A percentile compares a stretch with the other conserved stretches of the same genome.
Conservation (phyloP, 1,140 invertebrate genomes). For the Aphelenchoides fujianensis region DNA sequence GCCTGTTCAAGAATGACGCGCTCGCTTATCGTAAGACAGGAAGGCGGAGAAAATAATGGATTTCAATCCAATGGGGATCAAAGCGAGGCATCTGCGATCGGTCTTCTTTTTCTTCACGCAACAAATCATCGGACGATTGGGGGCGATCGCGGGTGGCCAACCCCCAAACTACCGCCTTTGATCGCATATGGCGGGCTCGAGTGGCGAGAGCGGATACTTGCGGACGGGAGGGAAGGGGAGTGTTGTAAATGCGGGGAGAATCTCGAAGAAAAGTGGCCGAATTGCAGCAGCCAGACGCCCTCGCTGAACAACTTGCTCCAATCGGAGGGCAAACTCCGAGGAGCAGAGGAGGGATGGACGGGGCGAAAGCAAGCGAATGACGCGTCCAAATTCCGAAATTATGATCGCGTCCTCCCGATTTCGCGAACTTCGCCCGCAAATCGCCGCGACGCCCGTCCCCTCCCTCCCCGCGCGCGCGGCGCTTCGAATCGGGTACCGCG, state of each 20-base stretch:
- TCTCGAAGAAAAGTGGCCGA: no score
- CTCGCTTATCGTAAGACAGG: not conserved
- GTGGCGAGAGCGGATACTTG: no score
- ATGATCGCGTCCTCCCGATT: not conserved
- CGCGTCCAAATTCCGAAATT: no score
- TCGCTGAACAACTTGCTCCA: no score
- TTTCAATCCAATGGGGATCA: no score
- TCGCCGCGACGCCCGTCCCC: not conserved
- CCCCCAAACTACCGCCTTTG: not conserved
- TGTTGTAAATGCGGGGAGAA: not conserved
- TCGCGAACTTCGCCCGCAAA: not conserved
- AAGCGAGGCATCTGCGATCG: not conserved
- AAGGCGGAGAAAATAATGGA: no score
- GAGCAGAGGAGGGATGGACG: not conserved
- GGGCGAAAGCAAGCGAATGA: not conserved
- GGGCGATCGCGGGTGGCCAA: not conserved
- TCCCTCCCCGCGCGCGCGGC: no score
- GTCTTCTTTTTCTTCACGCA: not conserved
- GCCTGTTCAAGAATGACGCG: no score
- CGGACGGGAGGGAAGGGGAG: no score
- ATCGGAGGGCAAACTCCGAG: not conserved
- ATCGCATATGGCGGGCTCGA: constrained; percentile 1
- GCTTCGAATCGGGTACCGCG: no score
- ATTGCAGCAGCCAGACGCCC: no score
- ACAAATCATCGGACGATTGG: not conserved